Evolutionary conservation across 2,797 vertebrate species (phyloP), one percentile per base, ranked within the genome.

Genomic region (Coracias cyanogaster): DNA sequence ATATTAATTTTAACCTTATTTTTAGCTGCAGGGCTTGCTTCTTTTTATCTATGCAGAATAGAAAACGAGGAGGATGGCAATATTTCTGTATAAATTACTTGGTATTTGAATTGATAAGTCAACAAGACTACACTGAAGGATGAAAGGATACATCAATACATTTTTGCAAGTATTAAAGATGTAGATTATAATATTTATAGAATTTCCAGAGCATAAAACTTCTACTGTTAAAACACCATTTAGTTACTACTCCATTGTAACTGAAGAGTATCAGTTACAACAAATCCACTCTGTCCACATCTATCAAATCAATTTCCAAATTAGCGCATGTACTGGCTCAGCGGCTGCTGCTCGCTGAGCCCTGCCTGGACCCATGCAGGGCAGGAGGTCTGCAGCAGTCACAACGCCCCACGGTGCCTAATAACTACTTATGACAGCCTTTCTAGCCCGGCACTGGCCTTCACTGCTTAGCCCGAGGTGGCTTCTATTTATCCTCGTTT

Each of bases 391-490:
- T 10, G 37, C 37, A 37, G 37, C 37, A 37, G 37, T 37, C 37
- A 37, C 37, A 37, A 37, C 37, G 41, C 41, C 41, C 41, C 41
- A 16, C 6, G 41, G 41, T 14, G 16, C 41, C 41, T 12, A 43
- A 16, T 15, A 43, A 15, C 41, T 14, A 43, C 41, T 43, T 43
- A 37, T 28, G 18, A 24, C 67, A 52, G 55, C 45, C 51, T 24
- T 46, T 26, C 15, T 5, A 48, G 52, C 57, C 33, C 29, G 21
- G 15, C 33, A 18, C 9, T 6, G n/a, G 10, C 66, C 72, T n/a
- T 13, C 5, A 9, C 10, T 6, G 25, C 61, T 39, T 14, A 29
- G 35, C 17, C 46, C 2, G 1, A 25, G 39, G 19, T 1, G n/a
- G 16, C n/a, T 76, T 26, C 20, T n/a, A 28, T 10, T 25, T 4